Base-by-base conservation (phyloP, 2,797 vertebrate species). In the Rallus crepitans region DNA sequence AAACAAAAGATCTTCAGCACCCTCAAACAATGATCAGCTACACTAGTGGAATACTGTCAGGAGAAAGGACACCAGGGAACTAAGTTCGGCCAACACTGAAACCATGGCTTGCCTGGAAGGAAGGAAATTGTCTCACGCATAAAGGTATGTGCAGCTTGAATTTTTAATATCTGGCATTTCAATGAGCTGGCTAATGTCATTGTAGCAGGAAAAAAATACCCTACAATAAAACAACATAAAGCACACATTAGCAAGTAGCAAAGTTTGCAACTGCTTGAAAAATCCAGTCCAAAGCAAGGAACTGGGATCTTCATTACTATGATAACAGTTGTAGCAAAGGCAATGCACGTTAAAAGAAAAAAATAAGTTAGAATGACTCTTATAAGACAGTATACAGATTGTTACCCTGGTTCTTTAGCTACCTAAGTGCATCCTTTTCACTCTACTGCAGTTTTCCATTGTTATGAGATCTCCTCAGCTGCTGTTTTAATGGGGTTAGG, bases 401-500 rank as follows among this genome's bases (percentile, higher is more conserved):
- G 64, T 50, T 87, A 66, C 21, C 1, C 1, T 25, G 23, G 33
- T 53, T 81, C 52, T 91, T 89, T 47, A 79, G 25, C 15, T 39
- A 52, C 40, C 39, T 45, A 52, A 48, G 15, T 50, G 33, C 52
- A 88, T 42, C 63, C 52, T 85, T 94, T 82, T 39, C 53, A 82
- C 33, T 53, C 28, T 72, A 18, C 28, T 52, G 14, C 39, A 82
- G 82, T 94, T 91, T 92, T 89, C 73, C 53, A 55, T 42, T 82
- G 56, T 68, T 66, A 79, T 79, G 70, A 90, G n/a, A 59, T 87
- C 8, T 45, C 75, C 53, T 92, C 83, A 83, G 76, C 73, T 87
- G 57, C 81, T 92, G 31, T 84, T 94, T 87, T 94, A 89, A 94
- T 77, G 45, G 68, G 56, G 82, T 87, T 91, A 94, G 91, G 81